These are phyloP conservation scores for Emydocephalus ijimae DNA, from an alignment of 2,113 vertebrate genomes.

Conservation along the genomic window DNA sequence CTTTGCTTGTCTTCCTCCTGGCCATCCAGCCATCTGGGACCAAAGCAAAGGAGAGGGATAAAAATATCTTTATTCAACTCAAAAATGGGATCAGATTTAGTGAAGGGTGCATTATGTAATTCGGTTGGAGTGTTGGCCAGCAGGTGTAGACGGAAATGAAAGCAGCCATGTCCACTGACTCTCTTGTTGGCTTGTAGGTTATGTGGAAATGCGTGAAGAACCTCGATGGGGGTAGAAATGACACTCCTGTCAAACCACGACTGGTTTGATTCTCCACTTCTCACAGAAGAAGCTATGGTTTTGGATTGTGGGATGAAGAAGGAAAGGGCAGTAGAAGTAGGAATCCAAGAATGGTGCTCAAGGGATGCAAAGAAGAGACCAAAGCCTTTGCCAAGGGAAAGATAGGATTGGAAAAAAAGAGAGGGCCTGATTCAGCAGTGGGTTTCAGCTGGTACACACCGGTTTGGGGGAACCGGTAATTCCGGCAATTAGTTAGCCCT, in stretches of 20 bases:
- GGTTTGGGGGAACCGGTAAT: too few species aligned
- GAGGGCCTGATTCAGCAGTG: too few species aligned
- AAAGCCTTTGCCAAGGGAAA: too few species aligned
- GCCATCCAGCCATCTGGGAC: slow-evolving; percentile 66
- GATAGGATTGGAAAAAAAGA: too few species aligned
- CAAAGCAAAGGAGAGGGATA: not conserved
- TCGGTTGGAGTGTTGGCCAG: not conserved
- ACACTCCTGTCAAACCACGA: not conserved
- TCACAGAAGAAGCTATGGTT: not conserved
- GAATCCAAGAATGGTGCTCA: not conserved
- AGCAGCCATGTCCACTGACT: not conserved
- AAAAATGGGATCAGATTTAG: not conserved
- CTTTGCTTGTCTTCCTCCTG: slow-evolving; percentile 64
- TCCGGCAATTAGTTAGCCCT: too few species aligned
- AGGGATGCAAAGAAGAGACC: not conserved
- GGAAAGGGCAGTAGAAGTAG: not conserved
- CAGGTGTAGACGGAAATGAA: not conserved
- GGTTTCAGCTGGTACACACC: too few species aligned
- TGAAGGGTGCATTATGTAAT: not conserved
- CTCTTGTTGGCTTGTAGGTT: not conserved
- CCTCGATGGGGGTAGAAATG: not conserved
- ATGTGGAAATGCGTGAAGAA: not conserved
- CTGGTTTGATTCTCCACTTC: not conserved
- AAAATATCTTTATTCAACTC: not conserved
- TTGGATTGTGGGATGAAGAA: not conserved